These are phyloP conservation scores for Pelecanus crispus DNA, from an alignment of 2,113 vertebrate species.

Conservation along the genomic window DNA sequence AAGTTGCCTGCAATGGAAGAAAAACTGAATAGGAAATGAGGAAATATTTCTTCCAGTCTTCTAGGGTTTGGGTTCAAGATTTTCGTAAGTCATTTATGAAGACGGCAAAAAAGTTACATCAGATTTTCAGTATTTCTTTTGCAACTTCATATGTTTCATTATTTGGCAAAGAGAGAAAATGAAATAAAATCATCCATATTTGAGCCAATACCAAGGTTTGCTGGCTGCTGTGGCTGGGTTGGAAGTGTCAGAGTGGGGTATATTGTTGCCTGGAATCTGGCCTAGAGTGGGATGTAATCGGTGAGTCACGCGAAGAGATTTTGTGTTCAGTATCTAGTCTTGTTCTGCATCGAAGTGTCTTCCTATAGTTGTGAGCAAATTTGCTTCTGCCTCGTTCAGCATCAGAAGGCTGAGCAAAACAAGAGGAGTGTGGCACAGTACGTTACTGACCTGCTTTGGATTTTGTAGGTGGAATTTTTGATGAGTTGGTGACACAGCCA, in stretches of 20 bases:
- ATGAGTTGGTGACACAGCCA: background rate
- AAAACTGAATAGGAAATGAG: background rate
- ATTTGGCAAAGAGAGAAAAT: background rate
- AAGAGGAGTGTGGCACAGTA: background rate
- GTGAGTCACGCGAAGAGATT: background rate
- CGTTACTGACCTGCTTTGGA: background rate
- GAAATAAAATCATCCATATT: background rate
- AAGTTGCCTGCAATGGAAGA: background rate
- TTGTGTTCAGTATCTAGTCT: background rate
- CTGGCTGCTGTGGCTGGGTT: conserved; percentile 18
- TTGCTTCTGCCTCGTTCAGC: background rate
- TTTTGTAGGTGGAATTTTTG: background rate
- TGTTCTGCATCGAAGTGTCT: background rate
- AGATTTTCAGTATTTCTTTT: background rate
- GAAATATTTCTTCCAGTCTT: background rate
- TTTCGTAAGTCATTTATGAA: background rate
- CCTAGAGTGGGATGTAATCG: background rate
- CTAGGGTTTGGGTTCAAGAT: background rate
- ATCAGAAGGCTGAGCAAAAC: background rate
- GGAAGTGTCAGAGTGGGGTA: background rate
- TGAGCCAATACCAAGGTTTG: background rate
- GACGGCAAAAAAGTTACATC: background rate
- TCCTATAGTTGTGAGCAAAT: background rate
- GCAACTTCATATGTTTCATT: background rate
- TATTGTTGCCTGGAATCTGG: background rate